Evolutionary conservation across 1,140 invertebrate species (phyloP).

Genomic region (Zaprionus nigranus): DNA sequence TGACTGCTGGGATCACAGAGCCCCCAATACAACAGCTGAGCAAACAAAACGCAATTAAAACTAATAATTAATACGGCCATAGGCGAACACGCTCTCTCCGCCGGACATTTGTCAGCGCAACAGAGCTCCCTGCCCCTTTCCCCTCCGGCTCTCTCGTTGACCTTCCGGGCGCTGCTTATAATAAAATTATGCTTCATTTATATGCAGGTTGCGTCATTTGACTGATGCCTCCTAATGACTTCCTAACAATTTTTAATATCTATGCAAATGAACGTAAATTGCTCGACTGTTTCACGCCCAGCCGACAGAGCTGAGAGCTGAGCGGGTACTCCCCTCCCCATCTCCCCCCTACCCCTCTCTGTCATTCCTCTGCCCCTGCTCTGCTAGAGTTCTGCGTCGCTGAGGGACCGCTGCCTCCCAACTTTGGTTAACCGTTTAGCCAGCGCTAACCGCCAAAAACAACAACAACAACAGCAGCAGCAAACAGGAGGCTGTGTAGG

Average conservation of each 20-base stretch:
- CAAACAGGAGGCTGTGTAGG: slow-evolving; percentile 18
- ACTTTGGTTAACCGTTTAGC: slow-evolving; percentile 81
- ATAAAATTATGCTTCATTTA: slow-evolving; percentile 83
- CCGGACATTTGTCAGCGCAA: slow-evolving; percentile 65
- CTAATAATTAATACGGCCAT: slow-evolving; percentile 79
- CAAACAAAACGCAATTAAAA: slow-evolving; percentile 79
- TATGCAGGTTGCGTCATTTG: slow-evolving; percentile 82
- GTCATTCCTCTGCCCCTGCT: background rate
- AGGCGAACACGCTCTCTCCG: slow-evolving; percentile 54
- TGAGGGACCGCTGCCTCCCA: slow-evolving; percentile 27
- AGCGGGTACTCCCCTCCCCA: background rate
- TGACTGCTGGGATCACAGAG: background rate
- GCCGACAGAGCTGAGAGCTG: slow-evolving; percentile 52
- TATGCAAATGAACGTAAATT: slow-evolving; percentile 83
- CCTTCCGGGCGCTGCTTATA: slow-evolving; percentile 61
- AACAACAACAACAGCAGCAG: slow-evolving; percentile 15
- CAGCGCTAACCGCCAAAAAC: slow-evolving; percentile 54
- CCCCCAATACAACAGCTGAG: slow-evolving; percentile 29
- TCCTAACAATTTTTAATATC: slow-evolving; percentile 83
- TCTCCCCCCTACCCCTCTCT: background rate
- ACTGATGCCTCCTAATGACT: slow-evolving; percentile 82
- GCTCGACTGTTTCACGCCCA: slow-evolving; percentile 61
- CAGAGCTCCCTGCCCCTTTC: background rate
- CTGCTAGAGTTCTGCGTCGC: background rate
- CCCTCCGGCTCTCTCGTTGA: slow-evolving; percentile 9